These are phyloP conservation scores for Hypena proboscidalis DNA, from an alignment of 2,888 invertebrate genomes.

Conservation along the genomic window DNA sequence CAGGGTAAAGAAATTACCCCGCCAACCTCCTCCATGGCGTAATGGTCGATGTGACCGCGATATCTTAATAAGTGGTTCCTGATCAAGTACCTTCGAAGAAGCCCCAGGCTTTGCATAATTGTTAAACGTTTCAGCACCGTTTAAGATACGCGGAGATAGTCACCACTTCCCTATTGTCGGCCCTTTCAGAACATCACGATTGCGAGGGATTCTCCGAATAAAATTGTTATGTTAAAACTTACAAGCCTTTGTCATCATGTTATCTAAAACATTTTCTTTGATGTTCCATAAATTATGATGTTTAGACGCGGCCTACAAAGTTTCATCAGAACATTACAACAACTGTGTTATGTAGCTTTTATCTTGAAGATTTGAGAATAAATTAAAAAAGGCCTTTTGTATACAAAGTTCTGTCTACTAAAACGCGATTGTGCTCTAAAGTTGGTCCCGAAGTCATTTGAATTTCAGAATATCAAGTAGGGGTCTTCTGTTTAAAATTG, in stretches of 20 bases:
- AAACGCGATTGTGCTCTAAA: conserved; percentile 71
- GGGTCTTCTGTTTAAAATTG: conserved; percentile 52
- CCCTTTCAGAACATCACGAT: conserved; percentile 35
- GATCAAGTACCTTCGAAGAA: conserved; percentile 69
- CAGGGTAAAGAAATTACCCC: conserved; percentile 61
- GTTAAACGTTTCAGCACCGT: conserved; percentile 58
- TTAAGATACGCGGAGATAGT: conserved; percentile 41
- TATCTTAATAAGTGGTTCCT: conserved; percentile 82
- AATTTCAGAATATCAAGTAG: conserved; percentile 77
- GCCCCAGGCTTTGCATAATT: conserved; percentile 75
- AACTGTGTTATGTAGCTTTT: conserved; percentile 25
- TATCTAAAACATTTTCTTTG: conserved; percentile 30
- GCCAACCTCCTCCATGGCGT: conserved; percentile 60
- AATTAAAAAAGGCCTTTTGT: conserved; percentile 65
- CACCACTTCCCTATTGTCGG: conserved; percentile 43
- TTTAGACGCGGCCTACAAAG: conserved; percentile 5
- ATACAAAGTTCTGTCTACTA: conserved; percentile 65
- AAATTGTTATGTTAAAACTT: conserved; percentile 35
- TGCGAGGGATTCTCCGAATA: conserved; percentile 30
- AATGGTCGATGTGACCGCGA: conserved; percentile 77
- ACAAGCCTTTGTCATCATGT: conserved; percentile 29
- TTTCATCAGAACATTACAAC: conserved; percentile 13
- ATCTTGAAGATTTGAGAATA: conserved; percentile 39
- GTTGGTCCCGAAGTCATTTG: conserved; percentile 74
- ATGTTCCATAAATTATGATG: conserved; percentile 20